Base-by-base conservation (phyloP, 1,140 invertebrate species). In the Drosophila willistoni region DNA sequence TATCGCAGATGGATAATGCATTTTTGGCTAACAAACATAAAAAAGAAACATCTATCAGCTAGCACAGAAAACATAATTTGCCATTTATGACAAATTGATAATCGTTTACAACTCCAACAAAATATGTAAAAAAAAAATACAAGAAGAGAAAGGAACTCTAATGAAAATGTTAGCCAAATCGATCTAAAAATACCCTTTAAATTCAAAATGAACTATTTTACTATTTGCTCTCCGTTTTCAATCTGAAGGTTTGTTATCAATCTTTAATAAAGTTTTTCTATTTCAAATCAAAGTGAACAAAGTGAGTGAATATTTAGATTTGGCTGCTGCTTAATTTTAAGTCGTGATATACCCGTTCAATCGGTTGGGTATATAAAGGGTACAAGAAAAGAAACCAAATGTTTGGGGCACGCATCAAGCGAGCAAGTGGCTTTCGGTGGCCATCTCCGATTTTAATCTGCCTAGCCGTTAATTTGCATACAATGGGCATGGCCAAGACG, bases 81-180 rank as follows among this genome's bases (percentile, higher is more conserved):
- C 84, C 84, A 89, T 89, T 89, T 89, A 89, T 89, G 84, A 89
- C 84, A 89, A 89, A 89, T 89, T 89, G 84, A 89, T 89, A 89
- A 89, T 89, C 84, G 84, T 55, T 83, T 66, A 89, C 83, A 87
- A 83, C 62, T 75, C 68, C 68, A 51, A 22, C 7, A 51, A 22
- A 51, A 51, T 1, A 51, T 12, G 19, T 2, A 51, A 22, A 10
- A 51, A 22, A 22, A 22, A 25, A 51, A 51, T 22, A 51, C 9
- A 51, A 51, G 13, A 22, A 51, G 17, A 51, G 19, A 22, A 9
- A 22, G 44, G 9, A 51, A 51, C 19, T 19, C 44, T 51, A 51
- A 22, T 51, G 36, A 39, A 39, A 5, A 39, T 13, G 3, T 2
- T 13, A 5, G 1, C 3, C 13, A 4, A 3, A 39, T 4, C 36